Evolutionary conservation across 2,797 vertebrate species (phyloP), one percentile per base, ranked within the genome.

Genomic region (Capromys pilorides): DNA sequence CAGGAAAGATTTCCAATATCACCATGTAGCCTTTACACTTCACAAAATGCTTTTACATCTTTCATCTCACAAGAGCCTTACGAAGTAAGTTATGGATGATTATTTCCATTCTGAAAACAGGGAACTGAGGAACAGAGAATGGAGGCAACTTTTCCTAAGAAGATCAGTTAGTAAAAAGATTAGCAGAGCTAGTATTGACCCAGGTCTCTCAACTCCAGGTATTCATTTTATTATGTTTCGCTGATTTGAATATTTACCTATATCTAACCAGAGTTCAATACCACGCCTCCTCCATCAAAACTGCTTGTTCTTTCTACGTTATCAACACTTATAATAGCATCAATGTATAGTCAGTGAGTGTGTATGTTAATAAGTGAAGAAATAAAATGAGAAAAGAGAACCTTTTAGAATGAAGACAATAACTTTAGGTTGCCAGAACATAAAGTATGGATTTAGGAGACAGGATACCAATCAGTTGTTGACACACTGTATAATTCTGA

Each of bases 401-500:
- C 28, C 24, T 59, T 87, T 85, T 57, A 95, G 85, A 91, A 81
- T 92, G 82, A 86, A 93, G 81, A 77, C 33, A 88, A 71, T 13
- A 57, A n/a, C 79, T 94, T 91, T 92, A 93, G 87, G n/a, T 85
- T 96, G 88, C 54, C 90, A 93, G 90, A 77, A 88, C 85, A 75
- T 83, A 89, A 85, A 93, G 81, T 51, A 14, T 86, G 71, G 67
- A 94, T 90, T 95, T 94, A 77, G 91, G 75, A 94, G 95, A 78
- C 41, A 84, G 36, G 91, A 86, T 86, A 94, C 96, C 90, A 86
- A 94, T 95, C 88, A 91, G 91, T 88, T 96, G 95, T 95, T 96
- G 95, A 97, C 96, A 97, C 93, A 90, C 91, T 96, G 93, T 93
- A 86, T 87, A 94, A 94, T 94, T 97, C 93, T 81, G 91, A 97